Evolutionary conservation across 2,888 invertebrate genomes (phyloP), one percentile per base, ranked within the genome.

Genomic region (Sturmia bella): DNA sequence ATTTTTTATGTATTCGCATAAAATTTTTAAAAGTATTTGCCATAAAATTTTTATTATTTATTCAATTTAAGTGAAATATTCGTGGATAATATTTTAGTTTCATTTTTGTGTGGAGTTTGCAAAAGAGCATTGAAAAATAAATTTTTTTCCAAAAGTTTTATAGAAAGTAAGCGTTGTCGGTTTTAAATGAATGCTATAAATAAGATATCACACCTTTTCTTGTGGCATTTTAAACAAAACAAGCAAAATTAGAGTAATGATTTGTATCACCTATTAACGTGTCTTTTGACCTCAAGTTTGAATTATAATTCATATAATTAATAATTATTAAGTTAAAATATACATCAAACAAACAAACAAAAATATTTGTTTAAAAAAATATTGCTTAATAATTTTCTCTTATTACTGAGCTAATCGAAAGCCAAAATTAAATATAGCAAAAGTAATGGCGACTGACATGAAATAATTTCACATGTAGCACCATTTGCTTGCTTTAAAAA

Each of bases 11-110:
- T 17, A 17, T 48, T 74, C 37, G 21, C 5, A 56, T 56, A 48
- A 27, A 74, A 27, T 57, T 56, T 32, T 48, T 56, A 50, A 64
- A 74, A 66, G 19, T 57, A 48, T 39, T 66, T 57, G 39, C n/a
- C 21, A 39, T 48, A 56, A 64, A 48, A 48, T 57, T 56, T 6
- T 66, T 48, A 56, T 56, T 48, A 57, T 66, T 64, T 63, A 73
- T 52, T 32, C 13, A 63, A 54, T 52, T 73, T 63, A 32, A 7
- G 32, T 41, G n/a, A 52, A 52, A 43, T 32, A 12, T 52, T 61
- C 12, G 12, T 54, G 15, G 63, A 73, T 17, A 73, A 32, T 57
- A 19, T 13, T 9, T 3, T n/a, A 6, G 13, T 45, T 54, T 12
- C 21, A n/a, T 32, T 32, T 3, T 32, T 32, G 9, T 32, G 9